Conservation (phyloP, 2,888 invertebrate species). For the Lasioglossum oenotherae region DNA sequence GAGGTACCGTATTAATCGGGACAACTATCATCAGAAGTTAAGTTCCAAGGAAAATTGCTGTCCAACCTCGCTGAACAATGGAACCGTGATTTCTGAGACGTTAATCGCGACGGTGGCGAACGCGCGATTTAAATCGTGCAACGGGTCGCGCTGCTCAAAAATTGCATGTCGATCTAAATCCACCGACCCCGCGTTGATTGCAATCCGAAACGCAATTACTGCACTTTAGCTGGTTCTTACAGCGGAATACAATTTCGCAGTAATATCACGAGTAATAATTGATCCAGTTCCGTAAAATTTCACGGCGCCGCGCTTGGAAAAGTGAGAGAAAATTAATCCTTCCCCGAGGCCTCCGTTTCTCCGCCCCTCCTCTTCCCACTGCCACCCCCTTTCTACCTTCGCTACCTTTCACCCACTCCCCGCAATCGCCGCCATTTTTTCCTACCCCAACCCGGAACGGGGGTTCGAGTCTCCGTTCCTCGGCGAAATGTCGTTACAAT, state of each 20-base stretch:
- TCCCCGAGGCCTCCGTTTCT: conserved; percentile 26
- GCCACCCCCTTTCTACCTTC: neutral
- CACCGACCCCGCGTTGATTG: conserved; percentile 44
- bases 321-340: conserved; percentile 70
- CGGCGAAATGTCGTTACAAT: conserved; percentile 71
- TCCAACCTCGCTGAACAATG: neutral
- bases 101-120: neutral
- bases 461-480: conserved; percentile 52
- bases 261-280: conserved; percentile 56
- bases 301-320: conserved; percentile 41
- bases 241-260: conserved; percentile 42
- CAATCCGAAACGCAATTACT: conserved; percentile 52
- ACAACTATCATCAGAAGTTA: neutral
- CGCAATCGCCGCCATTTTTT: conserved; percentile 10
- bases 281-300: conserved; percentile 56
- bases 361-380: neutral
- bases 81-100: neutral
- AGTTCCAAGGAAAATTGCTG: neutral
- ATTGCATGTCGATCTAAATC: conserved; percentile 26
- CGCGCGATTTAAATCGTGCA: neutral
- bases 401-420: conserved; percentile 8
- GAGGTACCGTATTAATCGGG: neutral
- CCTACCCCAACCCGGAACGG: conserved; percentile 10
- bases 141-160: conserved; percentile 6
- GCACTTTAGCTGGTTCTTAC: conserved; percentile 49